Evolutionary conservation across 2,113 vertebrate species (phyloP).

Genomic region (Theristicus caerulescens): DNA sequence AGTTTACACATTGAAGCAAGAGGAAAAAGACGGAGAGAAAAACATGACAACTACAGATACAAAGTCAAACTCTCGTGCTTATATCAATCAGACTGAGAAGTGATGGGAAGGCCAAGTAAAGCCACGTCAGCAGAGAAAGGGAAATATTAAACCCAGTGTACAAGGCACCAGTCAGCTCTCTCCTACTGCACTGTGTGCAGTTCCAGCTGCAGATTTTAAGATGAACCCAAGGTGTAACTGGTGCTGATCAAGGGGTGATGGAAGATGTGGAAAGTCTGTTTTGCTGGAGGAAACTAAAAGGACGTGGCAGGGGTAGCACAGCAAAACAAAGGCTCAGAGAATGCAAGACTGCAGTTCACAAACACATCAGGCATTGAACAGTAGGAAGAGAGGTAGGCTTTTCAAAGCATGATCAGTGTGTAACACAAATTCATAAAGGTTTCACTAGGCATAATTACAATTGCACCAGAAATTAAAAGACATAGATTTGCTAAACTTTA

Average conservation of each 20-base stretch:
- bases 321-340: background rate
- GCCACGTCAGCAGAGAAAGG: background rate
- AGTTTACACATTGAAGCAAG: background rate
- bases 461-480: background rate
- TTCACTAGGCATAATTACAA: background rate
- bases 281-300: background rate
- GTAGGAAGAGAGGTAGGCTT: background rate
- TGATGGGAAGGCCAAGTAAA: background rate
- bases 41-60: background rate
- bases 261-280: background rate
- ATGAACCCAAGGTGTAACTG: background rate
- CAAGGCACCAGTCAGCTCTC: background rate
- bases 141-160: background rate
- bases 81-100: background rate
- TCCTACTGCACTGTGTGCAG: background rate
- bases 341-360: background rate
- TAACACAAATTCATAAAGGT: background rate
- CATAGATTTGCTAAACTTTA: background rate
- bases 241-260: background rate
- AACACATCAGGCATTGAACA: background rate
- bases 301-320: rapidly evolving
- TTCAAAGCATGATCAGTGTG: background rate
- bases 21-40: background rate
- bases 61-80: background rate
- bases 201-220: background rate